Conservation (phyloP, 2,797 vertebrate species). For the Enteromius trimaculatus region DNA sequence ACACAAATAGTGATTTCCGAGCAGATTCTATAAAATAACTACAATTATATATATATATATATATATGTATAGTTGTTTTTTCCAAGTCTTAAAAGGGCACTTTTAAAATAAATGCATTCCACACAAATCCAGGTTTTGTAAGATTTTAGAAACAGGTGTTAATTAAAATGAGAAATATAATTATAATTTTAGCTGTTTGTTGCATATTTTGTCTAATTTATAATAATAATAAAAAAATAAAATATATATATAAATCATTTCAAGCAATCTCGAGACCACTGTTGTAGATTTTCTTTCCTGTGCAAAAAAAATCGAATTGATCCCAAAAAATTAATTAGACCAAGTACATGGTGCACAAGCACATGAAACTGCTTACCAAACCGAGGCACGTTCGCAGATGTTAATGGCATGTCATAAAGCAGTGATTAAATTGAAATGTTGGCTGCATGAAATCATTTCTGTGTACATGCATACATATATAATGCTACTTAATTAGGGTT, state of each 20-base stretch:
- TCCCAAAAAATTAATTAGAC: background rate
- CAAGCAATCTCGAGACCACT: background rate
- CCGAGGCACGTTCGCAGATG: background rate
- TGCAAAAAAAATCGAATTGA: background rate
- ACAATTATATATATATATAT: background rate
- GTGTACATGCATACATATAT: conserved; percentile 6
- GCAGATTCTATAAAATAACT: background rate
- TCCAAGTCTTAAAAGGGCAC: background rate
- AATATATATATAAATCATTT: background rate
- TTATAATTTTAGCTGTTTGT: background rate
- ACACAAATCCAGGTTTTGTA: background rate
- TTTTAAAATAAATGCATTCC: background rate
- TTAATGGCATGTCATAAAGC: background rate
- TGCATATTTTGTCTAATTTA: background rate
- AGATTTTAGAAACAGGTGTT: background rate
- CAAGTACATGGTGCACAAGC: background rate
- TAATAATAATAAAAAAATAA: no score
- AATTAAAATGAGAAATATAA: background rate
- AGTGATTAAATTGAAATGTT: background rate
- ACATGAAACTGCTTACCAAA: background rate
- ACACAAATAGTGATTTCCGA: background rate
- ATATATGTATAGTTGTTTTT: background rate
- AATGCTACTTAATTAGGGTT: conserved; percentile 36
- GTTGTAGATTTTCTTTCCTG: background rate
- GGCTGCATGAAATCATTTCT: conserved; percentile 19